A percentile compares a stretch with the other conserved stretches of the same genome.
Conservation (phyloP, 2,113 vertebrate genomes). For the Phainopepla nitens region DNA sequence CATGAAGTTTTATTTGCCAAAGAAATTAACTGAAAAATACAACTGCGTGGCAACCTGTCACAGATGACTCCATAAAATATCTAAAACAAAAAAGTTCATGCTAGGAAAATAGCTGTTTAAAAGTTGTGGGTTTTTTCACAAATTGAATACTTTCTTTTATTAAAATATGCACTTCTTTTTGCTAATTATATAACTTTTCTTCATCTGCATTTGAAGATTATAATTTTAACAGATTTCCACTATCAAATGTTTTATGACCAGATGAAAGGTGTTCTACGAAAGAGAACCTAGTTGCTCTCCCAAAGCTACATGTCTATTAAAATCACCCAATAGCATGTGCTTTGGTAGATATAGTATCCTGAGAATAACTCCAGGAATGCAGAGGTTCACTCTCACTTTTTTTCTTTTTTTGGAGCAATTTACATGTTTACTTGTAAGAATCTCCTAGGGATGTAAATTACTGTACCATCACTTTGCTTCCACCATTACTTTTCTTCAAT, state of each 20-base stretch:
- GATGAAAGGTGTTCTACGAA: not conserved
- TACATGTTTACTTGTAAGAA: slow-evolving; percentile 33
- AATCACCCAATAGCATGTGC: not conserved
- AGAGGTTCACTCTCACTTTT: not conserved
- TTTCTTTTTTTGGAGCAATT: not conserved
- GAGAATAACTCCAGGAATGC: slow-evolving; percentile 1
- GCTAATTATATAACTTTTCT: not conserved
- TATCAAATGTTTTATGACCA: not conserved
- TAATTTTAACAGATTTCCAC: not conserved
- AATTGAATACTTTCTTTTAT: not conserved
- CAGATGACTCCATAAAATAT: not conserved
- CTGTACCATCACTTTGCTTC: not conserved
- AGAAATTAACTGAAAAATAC: not conserved
- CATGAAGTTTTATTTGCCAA: not conserved
- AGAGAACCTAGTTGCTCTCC: not conserved
- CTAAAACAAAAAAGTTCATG: not conserved
- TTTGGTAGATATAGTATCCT: not conserved
- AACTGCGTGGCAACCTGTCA: not conserved
- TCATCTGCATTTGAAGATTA: not conserved
- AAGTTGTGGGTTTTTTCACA: not conserved
- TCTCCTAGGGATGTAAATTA: not conserved
- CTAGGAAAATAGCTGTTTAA: not conserved
- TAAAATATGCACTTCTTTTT: not conserved
- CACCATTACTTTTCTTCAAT: not conserved
- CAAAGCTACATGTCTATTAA: not conserved